phyloP scores from a whole-genome alignment of 2,888 invertebrate species.

The Andrena marginata region DNA sequence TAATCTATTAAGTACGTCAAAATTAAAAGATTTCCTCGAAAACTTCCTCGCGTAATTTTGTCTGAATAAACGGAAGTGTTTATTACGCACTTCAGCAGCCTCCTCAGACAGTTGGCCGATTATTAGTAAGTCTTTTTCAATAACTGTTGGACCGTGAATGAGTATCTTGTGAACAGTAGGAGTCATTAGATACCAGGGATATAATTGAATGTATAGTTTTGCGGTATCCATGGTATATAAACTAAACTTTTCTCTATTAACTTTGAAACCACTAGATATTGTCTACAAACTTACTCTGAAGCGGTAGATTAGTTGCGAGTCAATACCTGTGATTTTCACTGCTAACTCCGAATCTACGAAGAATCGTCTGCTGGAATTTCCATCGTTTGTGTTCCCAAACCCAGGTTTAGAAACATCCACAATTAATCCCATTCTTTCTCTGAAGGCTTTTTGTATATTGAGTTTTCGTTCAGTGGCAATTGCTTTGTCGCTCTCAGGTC shows the following conservation, averaged over 20 bases:
- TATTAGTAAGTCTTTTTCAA: not conserved
- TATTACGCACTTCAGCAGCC: not conserved
- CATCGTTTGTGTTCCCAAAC: constrained; percentile 57
- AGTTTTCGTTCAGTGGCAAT: not conserved
- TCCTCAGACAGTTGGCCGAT: not conserved
- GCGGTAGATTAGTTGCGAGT: not conserved
- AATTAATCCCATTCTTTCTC: constrained; percentile 38
- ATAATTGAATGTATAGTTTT: not conserved
- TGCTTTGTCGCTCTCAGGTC: constrained; percentile 1
- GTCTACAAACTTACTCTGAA: not conserved
- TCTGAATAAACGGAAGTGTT: not conserved
- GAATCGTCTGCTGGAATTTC: constrained; percentile 57
- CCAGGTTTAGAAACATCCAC: constrained; percentile 59
- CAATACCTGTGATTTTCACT: constrained; percentile 25
- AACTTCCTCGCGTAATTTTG: not conserved
- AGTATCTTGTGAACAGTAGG: too few species aligned
- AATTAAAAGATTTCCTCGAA: not conserved
- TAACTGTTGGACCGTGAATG: too few species aligned
- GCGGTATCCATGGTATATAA: not conserved
- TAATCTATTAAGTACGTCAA: not conserved
- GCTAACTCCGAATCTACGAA: constrained; percentile 38
- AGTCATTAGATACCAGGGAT: too few species aligned
- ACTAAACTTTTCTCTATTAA: not conserved
- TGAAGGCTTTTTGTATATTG: constrained; percentile 42
- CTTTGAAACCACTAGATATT: not conserved